These are phyloP conservation scores for Hirtodrosophila confusa DNA, from an alignment of 2,888 invertebrate species.

Conservation along the genomic window DNA sequence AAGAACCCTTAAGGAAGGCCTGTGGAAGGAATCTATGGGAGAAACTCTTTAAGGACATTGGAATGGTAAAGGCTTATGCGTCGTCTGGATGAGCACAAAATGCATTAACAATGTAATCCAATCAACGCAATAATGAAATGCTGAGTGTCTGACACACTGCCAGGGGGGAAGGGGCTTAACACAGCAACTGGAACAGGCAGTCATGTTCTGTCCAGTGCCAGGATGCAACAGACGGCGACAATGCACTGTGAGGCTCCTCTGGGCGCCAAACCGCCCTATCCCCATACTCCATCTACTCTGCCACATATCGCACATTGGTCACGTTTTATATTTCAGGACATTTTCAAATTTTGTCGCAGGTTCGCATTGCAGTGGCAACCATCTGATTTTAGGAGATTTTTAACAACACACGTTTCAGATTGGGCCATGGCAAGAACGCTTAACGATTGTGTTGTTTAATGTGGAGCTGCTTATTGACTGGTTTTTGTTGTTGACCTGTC, in stretches of 20 bases:
- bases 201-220: not conserved
- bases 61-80: slow-evolving; percentile 13
- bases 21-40: too few species aligned
- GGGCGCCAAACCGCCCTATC: not conserved
- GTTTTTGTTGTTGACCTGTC: slow-evolving; percentile 13
- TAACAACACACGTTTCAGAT: slow-evolving; percentile 49
- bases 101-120: slow-evolving; percentile 73
- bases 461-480: slow-evolving; percentile 22
- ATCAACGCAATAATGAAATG: slow-evolving; percentile 69
- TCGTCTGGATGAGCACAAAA: slow-evolving; percentile 31
- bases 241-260: slow-evolving; percentile 17
- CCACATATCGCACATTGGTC: slow-evolving; percentile 26
- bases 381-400: slow-evolving; percentile 11
- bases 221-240: slow-evolving; percentile 38
- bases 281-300: not conserved
- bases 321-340: slow-evolving; percentile 61
- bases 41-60: slow-evolving; percentile 6
- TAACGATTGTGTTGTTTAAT: slow-evolving; percentile 41
- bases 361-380: slow-evolving; percentile 36
- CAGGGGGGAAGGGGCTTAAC: not conserved
- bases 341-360: slow-evolving; percentile 43
- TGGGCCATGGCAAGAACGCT: slow-evolving; percentile 9
- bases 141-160: slow-evolving; percentile 49
- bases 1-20: too few species aligned
- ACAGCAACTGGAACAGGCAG: not conserved